Evolutionary conservation across 2,797 vertebrate species (phyloP).

Genomic region (Esox lucius): DNA sequence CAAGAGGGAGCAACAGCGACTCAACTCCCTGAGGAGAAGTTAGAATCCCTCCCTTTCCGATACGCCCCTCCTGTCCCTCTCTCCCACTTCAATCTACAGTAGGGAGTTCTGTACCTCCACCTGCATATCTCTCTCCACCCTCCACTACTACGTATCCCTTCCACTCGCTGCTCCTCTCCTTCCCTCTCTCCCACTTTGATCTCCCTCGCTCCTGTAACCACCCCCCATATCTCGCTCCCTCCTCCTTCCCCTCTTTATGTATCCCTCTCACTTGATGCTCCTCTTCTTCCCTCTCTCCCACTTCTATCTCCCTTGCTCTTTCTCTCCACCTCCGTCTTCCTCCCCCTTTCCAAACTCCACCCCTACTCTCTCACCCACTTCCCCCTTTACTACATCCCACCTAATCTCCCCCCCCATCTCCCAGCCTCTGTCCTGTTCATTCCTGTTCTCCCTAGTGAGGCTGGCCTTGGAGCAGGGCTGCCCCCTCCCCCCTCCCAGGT

Average conservation of each 20-base stretch:
- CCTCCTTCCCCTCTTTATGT: not conserved
- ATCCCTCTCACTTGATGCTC: not conserved
- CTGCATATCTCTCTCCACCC: too few species aligned
- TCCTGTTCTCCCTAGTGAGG: not conserved
- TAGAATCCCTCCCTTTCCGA: too few species aligned
- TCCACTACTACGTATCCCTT: not conserved
- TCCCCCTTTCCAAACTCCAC: not conserved
- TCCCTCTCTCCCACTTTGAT: slow-evolving; percentile 4
- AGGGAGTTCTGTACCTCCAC: too few species aligned
- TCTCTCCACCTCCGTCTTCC: slow-evolving; percentile 14
- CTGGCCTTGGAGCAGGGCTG: too few species aligned
- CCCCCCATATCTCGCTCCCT: slow-evolving; percentile 4
- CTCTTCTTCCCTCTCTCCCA: slow-evolving; percentile 10
- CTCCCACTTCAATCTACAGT: too few species aligned
- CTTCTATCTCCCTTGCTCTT: slow-evolving; percentile 16
- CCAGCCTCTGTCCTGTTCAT: not conserved
- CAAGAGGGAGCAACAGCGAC: too few species aligned
- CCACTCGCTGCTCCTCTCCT: not conserved
- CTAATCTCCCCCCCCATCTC: slow-evolving; percentile 13
- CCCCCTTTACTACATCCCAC: not conserved
- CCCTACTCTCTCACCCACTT: not conserved
- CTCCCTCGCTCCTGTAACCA: slow-evolving; percentile 12
- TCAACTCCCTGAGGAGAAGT: too few species aligned
- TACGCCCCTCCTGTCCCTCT: too few species aligned
- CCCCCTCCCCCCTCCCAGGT: too few species aligned